These are phyloP conservation scores for Chaetodon trifasciatus DNA, from an alignment of 2,797 vertebrate genomes.

Conservation along the genomic window DNA sequence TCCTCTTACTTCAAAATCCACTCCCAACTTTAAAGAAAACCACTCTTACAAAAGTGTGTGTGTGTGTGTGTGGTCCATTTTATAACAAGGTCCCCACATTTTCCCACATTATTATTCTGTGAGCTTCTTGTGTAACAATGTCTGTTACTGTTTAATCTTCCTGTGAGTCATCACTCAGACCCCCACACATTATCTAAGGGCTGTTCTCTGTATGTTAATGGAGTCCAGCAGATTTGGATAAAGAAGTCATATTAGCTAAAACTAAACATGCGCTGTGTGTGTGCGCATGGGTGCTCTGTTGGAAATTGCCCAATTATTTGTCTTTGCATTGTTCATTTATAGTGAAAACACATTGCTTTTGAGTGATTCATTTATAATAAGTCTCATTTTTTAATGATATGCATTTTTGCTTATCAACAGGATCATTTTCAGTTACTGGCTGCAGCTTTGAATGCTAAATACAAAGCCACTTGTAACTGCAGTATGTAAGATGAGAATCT, in stretches of 20 bases:
- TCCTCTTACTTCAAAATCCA: neutral
- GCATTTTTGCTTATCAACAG: neutral
- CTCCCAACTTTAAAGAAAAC: neutral
- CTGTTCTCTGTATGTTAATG: conserved; percentile 47
- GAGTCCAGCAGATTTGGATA: conserved; percentile 15
- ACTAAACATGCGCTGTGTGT: neutral
- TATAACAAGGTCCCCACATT: neutral
- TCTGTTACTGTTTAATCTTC: conserved; percentile 37
- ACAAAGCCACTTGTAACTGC: neutral
- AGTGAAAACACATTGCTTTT: neutral
- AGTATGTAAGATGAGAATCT: neutral
- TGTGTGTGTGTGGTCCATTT: neutral
- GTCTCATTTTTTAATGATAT: neutral
- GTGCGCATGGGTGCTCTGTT: neutral
- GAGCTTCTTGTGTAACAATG: conserved; percentile 56
- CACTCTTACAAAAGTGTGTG: neutral
- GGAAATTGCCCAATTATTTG: neutral
- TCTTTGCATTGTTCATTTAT: neutral
- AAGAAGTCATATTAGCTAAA: conserved; percentile 7
- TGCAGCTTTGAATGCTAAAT: neutral
- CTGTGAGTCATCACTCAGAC: conserved; percentile 55
- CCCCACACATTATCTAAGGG: conserved; percentile 47
- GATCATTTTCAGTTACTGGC: neutral
- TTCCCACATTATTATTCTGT: conserved; percentile 18
- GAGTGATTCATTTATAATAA: neutral